phyloP scores from a whole-genome alignment of 1,140 invertebrate genomes.

The Zaprionus davidi region DNA sequence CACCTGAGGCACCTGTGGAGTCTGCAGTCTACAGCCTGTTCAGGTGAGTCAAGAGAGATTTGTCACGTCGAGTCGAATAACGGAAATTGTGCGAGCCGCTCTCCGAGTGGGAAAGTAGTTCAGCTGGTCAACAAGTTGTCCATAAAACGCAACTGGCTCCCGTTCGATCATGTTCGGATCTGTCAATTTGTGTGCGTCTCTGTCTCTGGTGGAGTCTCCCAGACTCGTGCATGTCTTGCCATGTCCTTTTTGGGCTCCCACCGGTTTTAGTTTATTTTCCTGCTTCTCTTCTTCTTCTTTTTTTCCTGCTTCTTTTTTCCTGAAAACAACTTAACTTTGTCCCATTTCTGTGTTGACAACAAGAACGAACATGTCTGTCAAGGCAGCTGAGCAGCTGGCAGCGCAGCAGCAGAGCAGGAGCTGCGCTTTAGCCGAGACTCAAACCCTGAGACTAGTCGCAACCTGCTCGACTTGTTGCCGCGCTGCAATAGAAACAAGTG shows the following conservation, averaged over 20 bases:
- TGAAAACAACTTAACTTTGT: constrained; percentile 23
- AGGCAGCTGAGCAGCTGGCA: constrained; percentile 1
- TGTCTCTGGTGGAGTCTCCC: not conserved
- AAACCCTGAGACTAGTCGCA: constrained; percentile 46
- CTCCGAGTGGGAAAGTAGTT: constrained; percentile 67
- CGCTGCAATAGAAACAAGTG: not conserved
- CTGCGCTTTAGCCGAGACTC: constrained; percentile 45
- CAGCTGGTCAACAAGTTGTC: constrained; percentile 72
- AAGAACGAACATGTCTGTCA: constrained; percentile 4
- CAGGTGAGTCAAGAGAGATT: constrained; percentile 44
- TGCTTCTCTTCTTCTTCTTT: not conserved
- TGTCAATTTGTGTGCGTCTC: constrained; percentile 62
- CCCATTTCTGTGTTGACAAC: constrained; percentile 56
- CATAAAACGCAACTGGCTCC: constrained; percentile 67
- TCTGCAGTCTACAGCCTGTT: constrained; percentile 4
- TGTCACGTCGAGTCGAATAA: constrained; percentile 45
- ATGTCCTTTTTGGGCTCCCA: constrained; percentile 72
- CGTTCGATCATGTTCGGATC: constrained; percentile 35
- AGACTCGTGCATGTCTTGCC: constrained; percentile 17
- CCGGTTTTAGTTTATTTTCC: constrained; percentile 17
- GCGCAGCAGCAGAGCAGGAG: constrained; percentile 40
- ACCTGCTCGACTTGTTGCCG: constrained; percentile 8
- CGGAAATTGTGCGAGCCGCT: constrained; percentile 51
- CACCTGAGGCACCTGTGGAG: constrained; percentile 2
- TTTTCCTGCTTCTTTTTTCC: not conserved